phyloP scores from a whole-genome alignment of 2,113 vertebrate genomes.

The Alectura lathami region DNA sequence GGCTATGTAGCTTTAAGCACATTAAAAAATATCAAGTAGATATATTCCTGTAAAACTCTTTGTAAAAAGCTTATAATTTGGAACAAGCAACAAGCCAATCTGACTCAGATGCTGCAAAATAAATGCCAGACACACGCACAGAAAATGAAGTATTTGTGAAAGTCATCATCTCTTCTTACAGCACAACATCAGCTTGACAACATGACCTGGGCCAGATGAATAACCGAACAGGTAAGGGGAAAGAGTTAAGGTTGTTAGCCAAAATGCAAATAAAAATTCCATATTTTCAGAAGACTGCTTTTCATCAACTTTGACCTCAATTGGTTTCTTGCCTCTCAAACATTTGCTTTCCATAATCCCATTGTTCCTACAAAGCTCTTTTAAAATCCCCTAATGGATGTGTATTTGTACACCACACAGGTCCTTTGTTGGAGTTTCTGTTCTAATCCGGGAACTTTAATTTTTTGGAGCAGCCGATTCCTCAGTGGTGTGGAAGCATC shows the following conservation, averaged over 20 bases:
- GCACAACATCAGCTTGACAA: not conserved
- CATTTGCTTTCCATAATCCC: constrained; percentile 50
- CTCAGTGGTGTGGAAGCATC: constrained; percentile 36
- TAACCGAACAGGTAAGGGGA: not conserved
- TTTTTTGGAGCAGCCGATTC: not conserved
- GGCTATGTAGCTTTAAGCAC: not conserved
- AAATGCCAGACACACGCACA: not conserved
- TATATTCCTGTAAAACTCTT: not conserved
- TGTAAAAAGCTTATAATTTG: not conserved
- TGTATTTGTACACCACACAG: constrained; percentile 25
- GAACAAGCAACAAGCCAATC: not conserved
- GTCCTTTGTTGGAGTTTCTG: not conserved
- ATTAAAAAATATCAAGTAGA: not conserved
- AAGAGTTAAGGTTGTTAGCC: not conserved
- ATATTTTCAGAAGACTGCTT: not conserved
- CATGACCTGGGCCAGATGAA: not conserved
- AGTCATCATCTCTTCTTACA: not conserved
- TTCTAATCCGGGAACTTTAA: constrained; percentile 46
- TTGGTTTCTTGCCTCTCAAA: constrained; percentile 7
- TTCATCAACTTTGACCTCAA: constrained; percentile 9
- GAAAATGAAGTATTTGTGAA: not conserved
- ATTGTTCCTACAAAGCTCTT: constrained; percentile 31
- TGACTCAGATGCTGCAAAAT: not conserved
- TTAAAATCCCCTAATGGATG: constrained; percentile 6
- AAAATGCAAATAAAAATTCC: not conserved